Evolutionary conservation across 2,113 vertebrate species (phyloP).

Genomic region (Lepisosteus osseus): DNA sequence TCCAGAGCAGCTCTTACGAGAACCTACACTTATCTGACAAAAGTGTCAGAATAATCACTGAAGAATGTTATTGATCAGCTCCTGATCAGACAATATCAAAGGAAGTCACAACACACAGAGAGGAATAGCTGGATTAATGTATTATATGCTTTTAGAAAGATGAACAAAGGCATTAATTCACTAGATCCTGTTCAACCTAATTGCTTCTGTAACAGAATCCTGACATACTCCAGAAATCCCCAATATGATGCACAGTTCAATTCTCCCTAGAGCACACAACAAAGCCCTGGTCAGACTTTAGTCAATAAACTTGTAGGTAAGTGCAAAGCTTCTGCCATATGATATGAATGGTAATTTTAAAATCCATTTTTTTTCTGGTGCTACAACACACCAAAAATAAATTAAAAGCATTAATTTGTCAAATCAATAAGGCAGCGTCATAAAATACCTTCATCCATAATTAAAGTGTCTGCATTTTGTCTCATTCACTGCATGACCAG

Average conservation of each 20-base stretch:
- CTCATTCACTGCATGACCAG: constrained; percentile 9
- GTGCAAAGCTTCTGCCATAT: constrained; percentile 18
- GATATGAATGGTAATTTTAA: constrained; percentile 5
- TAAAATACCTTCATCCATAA: constrained; percentile 36
- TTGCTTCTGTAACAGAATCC: constrained; percentile 43
- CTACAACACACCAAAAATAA: constrained; percentile 8
- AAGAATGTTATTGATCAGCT: constrained; percentile 22
- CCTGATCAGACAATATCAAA: constrained; percentile 34
- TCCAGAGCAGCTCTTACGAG: no score
- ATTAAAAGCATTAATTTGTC: constrained; percentile 22
- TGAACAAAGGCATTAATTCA: constrained; percentile 43
- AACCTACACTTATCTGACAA: constrained; percentile 11
- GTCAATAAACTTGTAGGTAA: constrained; percentile 23
- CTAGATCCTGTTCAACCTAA: constrained; percentile 39
- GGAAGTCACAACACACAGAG: constrained; percentile 24
- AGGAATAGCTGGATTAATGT: constrained; percentile 32
- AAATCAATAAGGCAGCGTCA: constrained; percentile 28
- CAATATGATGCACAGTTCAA: constrained; percentile 19
- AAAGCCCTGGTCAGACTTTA: constrained; percentile 23
- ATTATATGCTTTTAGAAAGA: constrained; percentile 26
- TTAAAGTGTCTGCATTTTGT: constrained; percentile 28
- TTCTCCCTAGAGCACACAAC: constrained; percentile 23
- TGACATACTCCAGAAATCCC: constrained; percentile 19
- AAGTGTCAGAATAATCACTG: neutral
- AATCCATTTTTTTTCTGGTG: constrained; percentile 1